Evolutionary conservation across 30 jellyfish, hydroid and myxozoan species (phyloP).

Genomic region (Hydra vulgaris): DNA sequence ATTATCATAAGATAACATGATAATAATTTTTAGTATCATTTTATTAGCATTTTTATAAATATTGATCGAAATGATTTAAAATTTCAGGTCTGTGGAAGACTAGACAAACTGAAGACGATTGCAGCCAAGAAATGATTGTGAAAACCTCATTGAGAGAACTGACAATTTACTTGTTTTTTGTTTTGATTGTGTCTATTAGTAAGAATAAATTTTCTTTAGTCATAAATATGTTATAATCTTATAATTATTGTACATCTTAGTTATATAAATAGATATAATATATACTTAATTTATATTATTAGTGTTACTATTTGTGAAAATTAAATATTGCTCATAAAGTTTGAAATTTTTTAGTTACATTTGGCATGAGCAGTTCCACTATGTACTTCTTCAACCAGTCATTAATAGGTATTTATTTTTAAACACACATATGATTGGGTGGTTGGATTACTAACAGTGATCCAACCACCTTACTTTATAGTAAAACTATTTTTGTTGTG

Average conservation of each 20-base stretch:
- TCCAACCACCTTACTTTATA: too few species aligned
- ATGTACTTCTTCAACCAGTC: slow-evolving; percentile 86
- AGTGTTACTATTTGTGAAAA: too few species aligned
- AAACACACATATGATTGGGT: too few species aligned
- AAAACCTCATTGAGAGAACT: slow-evolving; percentile 16
- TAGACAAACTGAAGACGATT: background rate
- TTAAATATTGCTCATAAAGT: background rate
- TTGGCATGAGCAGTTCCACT: slow-evolving; percentile 88
- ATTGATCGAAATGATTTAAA: too few species aligned
- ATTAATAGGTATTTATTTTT: too few species aligned
- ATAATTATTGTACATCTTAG: too few species aligned
- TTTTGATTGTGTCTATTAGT: slow-evolving; percentile 1
- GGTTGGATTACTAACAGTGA: too few species aligned
- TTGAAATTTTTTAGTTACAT: slow-evolving; percentile 52
- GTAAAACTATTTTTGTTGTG: too few species aligned
- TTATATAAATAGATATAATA: too few species aligned
- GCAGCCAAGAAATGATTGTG: background rate
- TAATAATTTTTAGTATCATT: background rate
- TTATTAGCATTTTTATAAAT: too few species aligned
- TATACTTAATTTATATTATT: too few species aligned
- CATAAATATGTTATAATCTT: too few species aligned
- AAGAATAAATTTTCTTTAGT: background rate
- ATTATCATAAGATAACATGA: background rate
- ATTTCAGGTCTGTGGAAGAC: background rate
- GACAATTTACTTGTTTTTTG: slow-evolving; percentile 17